phyloP scores from a whole-genome alignment of 1,140 invertebrate genomes.

The Pseudachorutes palmiensis region DNA sequence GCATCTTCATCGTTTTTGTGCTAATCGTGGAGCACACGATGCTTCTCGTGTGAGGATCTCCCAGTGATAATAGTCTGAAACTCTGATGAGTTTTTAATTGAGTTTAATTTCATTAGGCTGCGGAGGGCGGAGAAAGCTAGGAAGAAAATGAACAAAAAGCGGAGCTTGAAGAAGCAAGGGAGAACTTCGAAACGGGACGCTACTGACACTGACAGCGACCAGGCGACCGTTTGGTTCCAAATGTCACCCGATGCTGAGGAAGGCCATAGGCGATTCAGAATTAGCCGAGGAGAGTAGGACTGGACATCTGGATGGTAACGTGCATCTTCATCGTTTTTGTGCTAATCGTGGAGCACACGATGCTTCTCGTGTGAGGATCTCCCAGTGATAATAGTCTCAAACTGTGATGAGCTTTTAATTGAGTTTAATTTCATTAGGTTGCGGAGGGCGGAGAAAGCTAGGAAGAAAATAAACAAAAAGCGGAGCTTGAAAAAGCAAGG shows the following conservation, averaged over 20 bases:
- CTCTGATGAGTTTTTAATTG: no score
- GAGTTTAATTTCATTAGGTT: no score
- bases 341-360: not conserved
- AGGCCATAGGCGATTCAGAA: not conserved
- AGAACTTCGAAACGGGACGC: not conserved
- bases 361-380: not conserved
- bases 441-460: no score
- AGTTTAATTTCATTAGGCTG: no score
- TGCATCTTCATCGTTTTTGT: slow-evolving; percentile 10
- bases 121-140: no score
- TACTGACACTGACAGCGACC: not conserved
- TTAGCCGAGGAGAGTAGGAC: slow-evolving; percentile 3
- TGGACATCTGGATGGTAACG: slow-evolving; percentile 17
- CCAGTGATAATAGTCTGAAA: not conserved
- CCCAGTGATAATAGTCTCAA: not conserved
- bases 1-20: slow-evolving; percentile 7
- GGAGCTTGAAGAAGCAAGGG: no score
- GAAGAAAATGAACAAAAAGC: no score
- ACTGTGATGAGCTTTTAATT: no score
- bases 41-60: not conserved
- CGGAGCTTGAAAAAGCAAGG: no score
- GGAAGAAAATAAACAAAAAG: no score
- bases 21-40: not conserved
- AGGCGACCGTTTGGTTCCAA: no score
- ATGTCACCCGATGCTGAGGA: not conserved